Evolutionary conservation across 1,140 invertebrate species (phyloP).

Genomic region (Telenomus remus): DNA sequence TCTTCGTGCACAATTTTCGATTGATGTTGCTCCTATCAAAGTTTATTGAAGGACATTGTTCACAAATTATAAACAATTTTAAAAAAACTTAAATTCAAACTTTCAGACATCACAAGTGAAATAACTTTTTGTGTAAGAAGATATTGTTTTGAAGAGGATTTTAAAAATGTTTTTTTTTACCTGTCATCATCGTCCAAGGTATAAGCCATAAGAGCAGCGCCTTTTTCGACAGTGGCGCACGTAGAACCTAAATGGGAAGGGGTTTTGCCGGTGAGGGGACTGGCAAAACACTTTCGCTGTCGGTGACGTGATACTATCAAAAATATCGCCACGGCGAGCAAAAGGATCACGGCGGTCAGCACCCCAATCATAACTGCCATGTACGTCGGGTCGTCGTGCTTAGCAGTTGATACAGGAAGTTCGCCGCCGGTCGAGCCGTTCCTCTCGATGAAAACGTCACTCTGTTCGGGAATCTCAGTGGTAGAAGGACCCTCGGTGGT

Average conservation of each 20-base stretch:
- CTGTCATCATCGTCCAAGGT: slow-evolving; percentile 74
- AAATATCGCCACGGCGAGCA: slow-evolving; percentile 84
- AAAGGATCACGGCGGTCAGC: slow-evolving; percentile 84
- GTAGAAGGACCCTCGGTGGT: slow-evolving; percentile 77
- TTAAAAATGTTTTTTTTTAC: slow-evolving; percentile 56
- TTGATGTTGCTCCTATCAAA: too few relatives aligned
- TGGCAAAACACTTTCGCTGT: slow-evolving; percentile 85
- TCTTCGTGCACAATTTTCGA: slow-evolving; percentile 12
- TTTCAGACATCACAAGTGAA: too few relatives aligned
- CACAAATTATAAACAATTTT: too few relatives aligned
- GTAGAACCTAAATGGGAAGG: slow-evolving; percentile 73
- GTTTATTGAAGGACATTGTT: too few relatives aligned
- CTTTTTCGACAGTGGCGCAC: slow-evolving; percentile 76
- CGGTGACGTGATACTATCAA: slow-evolving; percentile 85
- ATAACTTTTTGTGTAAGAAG: too few relatives aligned
- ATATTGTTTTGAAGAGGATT: too few relatives aligned
- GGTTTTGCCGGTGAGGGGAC: slow-evolving; percentile 81
- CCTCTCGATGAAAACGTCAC: slow-evolving; percentile 76
- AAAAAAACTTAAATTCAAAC: too few relatives aligned
- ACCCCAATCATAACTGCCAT: slow-evolving; percentile 89
- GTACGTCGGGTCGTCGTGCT: slow-evolving; percentile 84
- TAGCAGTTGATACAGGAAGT: slow-evolving; percentile 80
- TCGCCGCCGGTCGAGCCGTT: slow-evolving; percentile 74
- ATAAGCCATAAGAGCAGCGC: slow-evolving; percentile 73
- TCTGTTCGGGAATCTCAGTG: slow-evolving; percentile 70